Evolutionary conservation across 2,888 invertebrate genomes (phyloP), one percentile per base, ranked within the genome.

Genomic region (Drosophila koepferae): DNA sequence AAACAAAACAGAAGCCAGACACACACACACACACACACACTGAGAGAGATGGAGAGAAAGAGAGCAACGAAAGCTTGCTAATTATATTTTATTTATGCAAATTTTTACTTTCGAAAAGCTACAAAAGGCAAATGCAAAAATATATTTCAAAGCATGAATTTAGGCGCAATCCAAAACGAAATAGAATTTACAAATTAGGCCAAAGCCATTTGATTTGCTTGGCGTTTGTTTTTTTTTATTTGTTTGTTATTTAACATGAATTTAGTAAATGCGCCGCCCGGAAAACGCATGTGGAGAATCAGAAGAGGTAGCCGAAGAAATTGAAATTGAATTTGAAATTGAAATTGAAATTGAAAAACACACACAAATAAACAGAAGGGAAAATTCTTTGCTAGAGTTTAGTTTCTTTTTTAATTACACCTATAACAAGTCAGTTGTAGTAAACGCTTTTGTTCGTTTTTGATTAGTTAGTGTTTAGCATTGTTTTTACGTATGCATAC

Each of bases 391-490:
- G 82, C 70, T 85, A 89, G 80, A 82, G 69, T 72, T 85, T 87
- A 89, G 70, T 89, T 85, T 70, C 66, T 62, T 64, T 71, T 81
- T 86, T 82, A 85, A 76, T 81, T 85, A 68, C 66, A 56, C 36
- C 49, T 56, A 64, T 72, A 87, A 82, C 71, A 76, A 89, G 85
- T 85, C 85, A 85, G 90, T 87, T 82, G 77, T 75, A 81, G 77
- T 56, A 82, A 80, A 82, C 86, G 86, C 80, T 83, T 77, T 85
- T 81, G 90, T 79, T 85, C 89, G 62, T 65, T 66, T 69, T 75
- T 66, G 70, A 59, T 55, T 55, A 55, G 55, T 55, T 74, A 72
- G 74, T 70, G 70, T 64, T 68, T 76, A 81, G 72, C 44, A 71
- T 68, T 76, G 77, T 77, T 81, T 70, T 77, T 77, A 65, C 63